Evolutionary conservation across 2,888 invertebrate genomes (phyloP).

Genomic region (Lochmaea capreae): DNA sequence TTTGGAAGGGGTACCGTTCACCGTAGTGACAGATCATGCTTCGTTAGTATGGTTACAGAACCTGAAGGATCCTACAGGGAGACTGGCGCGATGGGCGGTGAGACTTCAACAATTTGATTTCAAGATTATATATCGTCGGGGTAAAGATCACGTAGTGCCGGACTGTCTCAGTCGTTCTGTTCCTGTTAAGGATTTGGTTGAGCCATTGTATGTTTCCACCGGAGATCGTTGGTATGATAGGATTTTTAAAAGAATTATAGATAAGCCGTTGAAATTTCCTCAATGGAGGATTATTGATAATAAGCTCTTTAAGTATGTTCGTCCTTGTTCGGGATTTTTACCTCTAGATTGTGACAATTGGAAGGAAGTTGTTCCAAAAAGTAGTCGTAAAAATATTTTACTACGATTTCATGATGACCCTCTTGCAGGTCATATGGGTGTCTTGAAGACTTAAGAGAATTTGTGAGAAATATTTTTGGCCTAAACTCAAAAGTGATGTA

Average conservation of each 20-base stretch:
- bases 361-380: too few relatives aligned
- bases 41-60: too few relatives aligned
- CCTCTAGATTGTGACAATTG: not conserved
- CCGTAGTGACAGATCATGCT: too few relatives aligned
- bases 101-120: constrained; percentile 44
- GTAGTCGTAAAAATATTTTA: too few relatives aligned
- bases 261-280: constrained; percentile 24
- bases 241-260: too few relatives aligned
- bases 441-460: not conserved
- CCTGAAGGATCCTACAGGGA: too few relatives aligned
- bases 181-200: not conserved
- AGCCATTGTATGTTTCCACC: not conserved
- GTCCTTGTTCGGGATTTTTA: not conserved
- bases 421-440: not conserved
- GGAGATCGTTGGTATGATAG: too few relatives aligned
- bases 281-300: constrained; percentile 12
- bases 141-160: not conserved
- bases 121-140: not conserved
- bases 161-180: not conserved
- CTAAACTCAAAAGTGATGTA: not conserved
- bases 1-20: too few relatives aligned
- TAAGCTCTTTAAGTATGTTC: constrained; percentile 16
- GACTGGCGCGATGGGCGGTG: too few relatives aligned
- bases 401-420: not conserved
- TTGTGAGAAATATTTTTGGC: not conserved